phyloP scores from a whole-genome alignment of 2,888 invertebrate species.

The Nemurella pictetii region DNA sequence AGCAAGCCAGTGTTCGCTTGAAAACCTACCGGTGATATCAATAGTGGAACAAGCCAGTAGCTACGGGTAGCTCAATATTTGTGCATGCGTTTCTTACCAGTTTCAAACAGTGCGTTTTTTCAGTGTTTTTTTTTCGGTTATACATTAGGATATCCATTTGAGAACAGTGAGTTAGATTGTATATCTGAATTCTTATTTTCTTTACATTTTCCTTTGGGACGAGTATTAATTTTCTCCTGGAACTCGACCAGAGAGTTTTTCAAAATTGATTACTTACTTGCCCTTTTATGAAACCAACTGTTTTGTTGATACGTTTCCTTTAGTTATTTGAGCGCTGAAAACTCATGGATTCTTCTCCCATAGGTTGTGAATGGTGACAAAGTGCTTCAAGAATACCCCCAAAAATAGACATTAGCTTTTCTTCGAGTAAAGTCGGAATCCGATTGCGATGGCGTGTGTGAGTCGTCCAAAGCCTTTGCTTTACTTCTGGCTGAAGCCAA shows the following conservation, averaged over 20 bases:
- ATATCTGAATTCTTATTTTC: not conserved
- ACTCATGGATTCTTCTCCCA: not conserved
- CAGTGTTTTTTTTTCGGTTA: not conserved
- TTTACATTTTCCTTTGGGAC: not conserved
- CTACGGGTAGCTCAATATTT: not conserved
- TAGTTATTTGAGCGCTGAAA: not conserved
- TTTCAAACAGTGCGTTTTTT: not conserved
- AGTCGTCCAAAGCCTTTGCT: constrained; percentile 20
- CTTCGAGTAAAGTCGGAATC: not conserved
- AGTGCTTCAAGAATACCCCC: not conserved
- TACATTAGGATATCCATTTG: not conserved
- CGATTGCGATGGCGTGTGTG: constrained; percentile 2
- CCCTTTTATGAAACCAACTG: not conserved
- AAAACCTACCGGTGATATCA: not conserved
- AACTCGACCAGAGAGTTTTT: constrained; percentile 3
- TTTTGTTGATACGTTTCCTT: not conserved
- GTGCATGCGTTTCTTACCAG: not conserved
- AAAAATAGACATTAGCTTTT: not conserved
- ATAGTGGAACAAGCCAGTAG: not conserved
- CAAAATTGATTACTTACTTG: not conserved
- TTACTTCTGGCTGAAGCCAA: constrained; percentile 24
- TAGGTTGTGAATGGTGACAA: constrained; percentile 19
- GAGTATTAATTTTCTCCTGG: not conserved
- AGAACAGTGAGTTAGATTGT: not conserved
- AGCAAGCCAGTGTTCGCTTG: not conserved